A percentile compares a stretch with the other conserved stretches of the same genome.
Conservation (phyloP, 2,888 invertebrate species). For the Ophioninae sp. region DNA sequence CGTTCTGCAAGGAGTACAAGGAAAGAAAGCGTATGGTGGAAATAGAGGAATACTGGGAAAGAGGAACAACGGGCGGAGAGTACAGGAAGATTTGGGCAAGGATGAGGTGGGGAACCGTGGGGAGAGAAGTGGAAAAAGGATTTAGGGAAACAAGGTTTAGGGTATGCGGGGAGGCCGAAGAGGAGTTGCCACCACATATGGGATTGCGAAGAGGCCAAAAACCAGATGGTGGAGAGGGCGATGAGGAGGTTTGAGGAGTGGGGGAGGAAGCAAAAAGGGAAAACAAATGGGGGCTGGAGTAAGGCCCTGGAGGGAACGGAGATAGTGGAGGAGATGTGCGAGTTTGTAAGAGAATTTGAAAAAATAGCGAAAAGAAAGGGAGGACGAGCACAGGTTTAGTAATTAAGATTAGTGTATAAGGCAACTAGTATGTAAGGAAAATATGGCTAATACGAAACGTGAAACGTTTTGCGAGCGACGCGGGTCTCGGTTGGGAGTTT, state of each 20-base stretch:
- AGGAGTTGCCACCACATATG: not conserved
- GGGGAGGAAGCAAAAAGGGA: too few relatives aligned
- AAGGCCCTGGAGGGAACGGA: too few relatives aligned
- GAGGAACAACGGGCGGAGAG: not conserved
- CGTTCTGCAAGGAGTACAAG: not conserved
- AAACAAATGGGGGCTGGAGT: too few relatives aligned
- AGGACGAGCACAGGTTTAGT: too few relatives aligned
- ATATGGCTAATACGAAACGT: too few relatives aligned
- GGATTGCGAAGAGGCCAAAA: not conserved
- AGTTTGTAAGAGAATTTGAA: not conserved
- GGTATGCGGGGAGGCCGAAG: not conserved
- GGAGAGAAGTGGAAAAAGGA: not conserved
- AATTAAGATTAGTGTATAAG: too few relatives aligned
- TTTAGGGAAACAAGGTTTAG: not conserved
- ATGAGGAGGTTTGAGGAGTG: too few relatives aligned
- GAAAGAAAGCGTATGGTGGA: not conserved
- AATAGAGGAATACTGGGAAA: constrained; percentile 5
- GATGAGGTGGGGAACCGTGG: not conserved
- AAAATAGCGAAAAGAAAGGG: not conserved
- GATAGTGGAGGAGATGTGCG: too few relatives aligned
- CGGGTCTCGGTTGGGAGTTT: too few relatives aligned
- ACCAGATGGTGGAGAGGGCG: too few relatives aligned
- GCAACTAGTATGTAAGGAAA: too few relatives aligned
- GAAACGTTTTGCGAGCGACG: too few relatives aligned
- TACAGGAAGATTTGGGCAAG: not conserved